Percentiles rank a stretch among this genome's conserved stretches.
Evolutionary conservation across 2,888 invertebrate genomes (phyloP).

Genomic region (Caenorhabditis sp.): DNA sequence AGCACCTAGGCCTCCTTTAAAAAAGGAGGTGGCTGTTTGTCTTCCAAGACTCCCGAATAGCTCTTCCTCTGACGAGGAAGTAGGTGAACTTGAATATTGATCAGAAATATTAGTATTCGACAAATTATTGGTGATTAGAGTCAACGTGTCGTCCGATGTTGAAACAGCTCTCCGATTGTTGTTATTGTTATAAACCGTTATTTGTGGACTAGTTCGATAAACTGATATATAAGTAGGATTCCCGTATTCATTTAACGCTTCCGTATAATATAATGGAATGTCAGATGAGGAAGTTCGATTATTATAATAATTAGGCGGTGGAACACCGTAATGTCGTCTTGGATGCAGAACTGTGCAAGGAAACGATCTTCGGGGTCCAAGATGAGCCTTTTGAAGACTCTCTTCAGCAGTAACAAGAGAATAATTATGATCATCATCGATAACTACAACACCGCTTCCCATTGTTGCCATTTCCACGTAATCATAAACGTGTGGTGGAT

Average conservation of each 20-base stretch:
- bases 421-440: conserved; percentile 25
- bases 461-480: conserved; percentile 39
- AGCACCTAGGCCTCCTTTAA: neutral
- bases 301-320: conserved; percentile 15
- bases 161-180: neutral
- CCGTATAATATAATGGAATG: conserved; percentile 1
- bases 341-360: conserved; percentile 30
- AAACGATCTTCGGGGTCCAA: conserved; percentile 24
- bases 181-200: neutral
- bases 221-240: conserved; percentile 9
- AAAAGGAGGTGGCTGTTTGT: neutral
- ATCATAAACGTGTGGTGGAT: conserved; percentile 33
- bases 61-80: conserved; percentile 27
- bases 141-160: conserved; percentile 13
- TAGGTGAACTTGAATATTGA: conserved; percentile 26
- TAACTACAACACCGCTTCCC: conserved; percentile 20
- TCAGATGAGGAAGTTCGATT: conserved; percentile 14
- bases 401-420: conserved; percentile 11
- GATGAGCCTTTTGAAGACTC: conserved; percentile 10
- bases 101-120: conserved; percentile 30
- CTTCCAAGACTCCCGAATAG: neutral
- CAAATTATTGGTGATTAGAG: conserved; percentile 37
- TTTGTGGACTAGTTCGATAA: neutral
- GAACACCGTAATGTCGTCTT: conserved; percentile 12
- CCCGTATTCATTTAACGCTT: conserved; percentile 22